These are phyloP conservation scores for Syngnathus floridae DNA, from an alignment of 2,113 vertebrate species.

Conservation along the genomic window DNA sequence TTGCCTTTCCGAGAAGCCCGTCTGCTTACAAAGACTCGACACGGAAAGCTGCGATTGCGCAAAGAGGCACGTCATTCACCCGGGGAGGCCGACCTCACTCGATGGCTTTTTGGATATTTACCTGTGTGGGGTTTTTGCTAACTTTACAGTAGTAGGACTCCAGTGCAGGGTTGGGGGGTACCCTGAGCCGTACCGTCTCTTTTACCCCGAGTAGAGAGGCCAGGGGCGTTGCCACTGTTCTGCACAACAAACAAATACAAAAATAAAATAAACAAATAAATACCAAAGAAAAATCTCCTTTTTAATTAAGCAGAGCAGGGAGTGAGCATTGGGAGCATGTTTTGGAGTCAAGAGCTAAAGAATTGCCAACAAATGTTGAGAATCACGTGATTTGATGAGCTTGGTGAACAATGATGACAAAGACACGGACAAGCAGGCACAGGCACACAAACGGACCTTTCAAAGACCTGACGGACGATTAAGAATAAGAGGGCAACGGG, in stretches of 20 bases:
- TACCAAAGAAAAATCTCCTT: too few relatives aligned
- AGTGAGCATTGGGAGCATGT: neutral
- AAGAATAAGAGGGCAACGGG: constrained; percentile 86
- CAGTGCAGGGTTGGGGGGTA: constrained; percentile 73
- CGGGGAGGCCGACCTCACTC: neutral
- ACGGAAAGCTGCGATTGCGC: constrained; percentile 52
- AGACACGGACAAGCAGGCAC: neutral
- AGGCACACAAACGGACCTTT: constrained; percentile 73
- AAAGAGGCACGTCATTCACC: neutral
- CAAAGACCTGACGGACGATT: constrained; percentile 82
- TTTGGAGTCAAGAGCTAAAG: neutral
- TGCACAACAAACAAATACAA: constrained; percentile 24
- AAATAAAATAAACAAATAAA: too few relatives aligned
- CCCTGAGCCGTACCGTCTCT: constrained; percentile 80
- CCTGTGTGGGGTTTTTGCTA: constrained; percentile 71
- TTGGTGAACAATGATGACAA: neutral
- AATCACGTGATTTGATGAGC: neutral
- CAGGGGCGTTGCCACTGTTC: constrained; percentile 77
- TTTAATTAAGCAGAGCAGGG: neutral
- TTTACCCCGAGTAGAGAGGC: constrained; percentile 81
- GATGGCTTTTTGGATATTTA: constrained; percentile 1
- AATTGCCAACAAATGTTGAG: neutral
- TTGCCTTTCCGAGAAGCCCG: constrained; percentile 73
- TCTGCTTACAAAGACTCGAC: constrained; percentile 61
- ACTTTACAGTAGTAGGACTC: constrained; percentile 78